A percentile compares a stretch with the other conserved stretches of the same genome.
phyloP scores from a whole-genome alignment of 2,113 vertebrate genomes.

The Protobothrops flavoviridis region DNA sequence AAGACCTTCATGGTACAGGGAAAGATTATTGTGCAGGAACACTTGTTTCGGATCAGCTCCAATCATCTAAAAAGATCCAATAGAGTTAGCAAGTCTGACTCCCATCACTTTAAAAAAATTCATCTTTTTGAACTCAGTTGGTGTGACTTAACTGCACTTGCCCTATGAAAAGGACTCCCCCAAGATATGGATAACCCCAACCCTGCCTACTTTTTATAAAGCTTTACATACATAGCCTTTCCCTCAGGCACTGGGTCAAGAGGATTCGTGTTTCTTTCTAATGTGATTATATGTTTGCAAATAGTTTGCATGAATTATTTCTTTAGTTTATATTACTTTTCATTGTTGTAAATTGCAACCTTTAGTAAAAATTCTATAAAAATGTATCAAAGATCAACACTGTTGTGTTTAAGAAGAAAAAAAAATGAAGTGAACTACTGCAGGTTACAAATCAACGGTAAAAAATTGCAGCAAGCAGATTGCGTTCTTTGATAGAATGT shows the following conservation, averaged over 20 bases:
- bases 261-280: background rate
- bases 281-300: background rate
- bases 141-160: background rate
- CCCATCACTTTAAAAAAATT: background rate
- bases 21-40: background rate
- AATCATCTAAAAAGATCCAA: background rate
- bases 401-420: background rate
- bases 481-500: background rate
- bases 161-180: background rate
- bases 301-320: background rate
- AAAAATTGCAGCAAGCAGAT: background rate
- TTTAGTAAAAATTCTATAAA: background rate
- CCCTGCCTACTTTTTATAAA: background rate
- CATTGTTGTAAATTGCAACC: background rate
- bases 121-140: background rate
- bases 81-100: background rate
- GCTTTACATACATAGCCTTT: background rate
- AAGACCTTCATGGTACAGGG: background rate
- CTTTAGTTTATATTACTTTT: background rate
- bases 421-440: background rate
- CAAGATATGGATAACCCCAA: background rate
- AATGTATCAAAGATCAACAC: background rate
- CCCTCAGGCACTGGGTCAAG: background rate
- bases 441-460: background rate
- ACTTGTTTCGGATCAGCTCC: background rate